Percentiles rank a stretch among this genome's conserved stretches.
These are phyloP conservation scores for Notarius quadriscutis DNA, from an alignment of 2,113 vertebrate species.

Conservation along the genomic window DNA sequence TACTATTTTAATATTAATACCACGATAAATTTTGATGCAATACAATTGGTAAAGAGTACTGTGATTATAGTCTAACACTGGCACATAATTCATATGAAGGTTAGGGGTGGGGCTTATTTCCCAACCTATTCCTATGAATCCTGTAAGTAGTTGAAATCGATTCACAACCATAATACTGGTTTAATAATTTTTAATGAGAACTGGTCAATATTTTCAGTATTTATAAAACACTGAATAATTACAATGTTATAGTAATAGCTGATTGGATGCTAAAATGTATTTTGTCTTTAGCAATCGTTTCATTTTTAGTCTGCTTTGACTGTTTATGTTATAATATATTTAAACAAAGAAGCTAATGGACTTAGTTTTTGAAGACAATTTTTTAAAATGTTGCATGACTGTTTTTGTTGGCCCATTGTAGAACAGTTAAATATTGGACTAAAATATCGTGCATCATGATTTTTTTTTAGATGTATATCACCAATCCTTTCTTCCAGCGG, in stretches of 20 bases:
- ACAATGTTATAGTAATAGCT: not conserved
- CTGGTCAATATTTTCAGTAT: not conserved
- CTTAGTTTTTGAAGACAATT: not conserved
- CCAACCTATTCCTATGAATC: not conserved
- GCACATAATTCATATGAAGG: not conserved
- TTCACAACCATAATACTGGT: too few relatives aligned
- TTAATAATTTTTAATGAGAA: not conserved
- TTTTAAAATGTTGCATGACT: not conserved
- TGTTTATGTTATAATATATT: not conserved
- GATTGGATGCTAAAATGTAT: not conserved
- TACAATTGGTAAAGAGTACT: not conserved
- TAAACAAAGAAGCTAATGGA: not conserved
- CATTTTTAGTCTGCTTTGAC: not conserved
- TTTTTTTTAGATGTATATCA: not conserved
- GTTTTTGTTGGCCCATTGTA: not conserved
- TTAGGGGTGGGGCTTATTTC: not conserved
- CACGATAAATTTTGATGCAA: not conserved
- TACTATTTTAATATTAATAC: not conserved
- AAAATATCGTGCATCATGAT: not conserved
- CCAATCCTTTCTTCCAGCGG: not conserved
- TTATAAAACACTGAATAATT: not conserved
- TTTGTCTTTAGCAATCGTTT: not conserved
- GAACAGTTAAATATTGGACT: not conserved
- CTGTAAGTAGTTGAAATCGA: too few relatives aligned
- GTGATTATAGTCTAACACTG: not conserved